Base-by-base conservation (phyloP, 2,888 invertebrate species). In the Diogma glabrata region DNA sequence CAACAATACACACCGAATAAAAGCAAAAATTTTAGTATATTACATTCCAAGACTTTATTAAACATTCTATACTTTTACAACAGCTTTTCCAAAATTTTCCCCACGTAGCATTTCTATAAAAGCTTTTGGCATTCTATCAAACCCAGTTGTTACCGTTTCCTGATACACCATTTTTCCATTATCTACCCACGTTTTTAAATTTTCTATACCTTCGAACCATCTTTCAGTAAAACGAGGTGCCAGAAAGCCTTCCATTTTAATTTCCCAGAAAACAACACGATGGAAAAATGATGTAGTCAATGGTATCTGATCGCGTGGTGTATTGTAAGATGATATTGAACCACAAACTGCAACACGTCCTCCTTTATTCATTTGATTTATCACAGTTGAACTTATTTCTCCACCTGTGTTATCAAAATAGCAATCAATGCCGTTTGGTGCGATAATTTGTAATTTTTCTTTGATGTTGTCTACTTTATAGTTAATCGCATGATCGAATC, bases 121-220 rank as follows among this genome's bases (percentile, higher is more conserved):
- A 28, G 85, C 84, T 48, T 79, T 72, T 3, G 82, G 80, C 76
- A 82, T 80, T 58, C 83, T 83, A 56, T 83, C 82, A 65, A 87
- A 85, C 3, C 85, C 86, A 53, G 81, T 69, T 3, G 81, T 82
- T 3, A 81, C 62, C 43, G 83, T 82, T 65, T 87, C 87, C 55
- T 72, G 72, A 61, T 80, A 80, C 60, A 79, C 77, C 10, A 87
- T 60, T 67, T 84, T 84, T 40, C 84, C 85, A 70, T 81, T 77
- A 46, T 69, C 66, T 52, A 85, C 67, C 81, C 79, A 82, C 53
- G 74, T 64, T 12, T 76, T 60, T 65, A 84, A 81, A 56, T 79
- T 75, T 24, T 71, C 61, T 22, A 82, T 72, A 3, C 81, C 84
- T 65, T 83, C 82, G 19, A 69, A 62, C 77, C 77, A 82, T 50